Percentiles rank a stretch among this genome's conserved stretches.
phyloP scores from a whole-genome alignment of 2,797 vertebrate genomes.

The Sebastes wilsoni region DNA sequence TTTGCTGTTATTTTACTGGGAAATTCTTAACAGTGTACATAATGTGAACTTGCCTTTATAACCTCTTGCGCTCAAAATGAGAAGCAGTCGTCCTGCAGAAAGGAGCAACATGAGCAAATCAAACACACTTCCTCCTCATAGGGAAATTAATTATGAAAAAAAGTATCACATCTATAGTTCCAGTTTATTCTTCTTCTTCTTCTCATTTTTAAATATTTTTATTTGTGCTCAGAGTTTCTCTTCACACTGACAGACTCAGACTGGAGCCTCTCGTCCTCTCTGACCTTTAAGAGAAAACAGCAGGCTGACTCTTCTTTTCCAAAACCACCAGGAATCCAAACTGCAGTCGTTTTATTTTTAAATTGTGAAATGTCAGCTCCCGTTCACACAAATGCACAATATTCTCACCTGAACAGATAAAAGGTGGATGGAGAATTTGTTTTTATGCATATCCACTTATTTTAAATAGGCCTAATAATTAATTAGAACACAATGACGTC shows the following conservation, averaged over 20 bases:
- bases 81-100: slow-evolving; percentile 38
- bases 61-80: slow-evolving; percentile 31
- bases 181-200: not conserved
- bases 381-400: not conserved
- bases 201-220: not conserved
- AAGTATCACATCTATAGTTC: not conserved
- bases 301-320: not conserved
- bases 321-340: slow-evolving; percentile 1
- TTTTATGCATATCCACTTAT: not conserved
- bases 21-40: no score
- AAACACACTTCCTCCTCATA: not conserved
- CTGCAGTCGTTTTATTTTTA: not conserved
- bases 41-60: no score
- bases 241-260: not conserved
- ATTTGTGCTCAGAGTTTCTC: not conserved
- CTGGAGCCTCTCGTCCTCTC: not conserved
- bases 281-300: slow-evolving; percentile 11
- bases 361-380: not conserved
- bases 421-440: not conserved
- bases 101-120: slow-evolving; percentile 26
- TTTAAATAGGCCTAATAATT: not conserved
- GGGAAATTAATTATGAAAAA: not conserved
- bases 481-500: not conserved
- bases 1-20: no score
- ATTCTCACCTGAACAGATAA: not conserved